Percentiles rank a stretch among this genome's conserved stretches.
phyloP scores from a whole-genome alignment of 2,113 vertebrate species.

The Melanostigma gelatinosum region DNA sequence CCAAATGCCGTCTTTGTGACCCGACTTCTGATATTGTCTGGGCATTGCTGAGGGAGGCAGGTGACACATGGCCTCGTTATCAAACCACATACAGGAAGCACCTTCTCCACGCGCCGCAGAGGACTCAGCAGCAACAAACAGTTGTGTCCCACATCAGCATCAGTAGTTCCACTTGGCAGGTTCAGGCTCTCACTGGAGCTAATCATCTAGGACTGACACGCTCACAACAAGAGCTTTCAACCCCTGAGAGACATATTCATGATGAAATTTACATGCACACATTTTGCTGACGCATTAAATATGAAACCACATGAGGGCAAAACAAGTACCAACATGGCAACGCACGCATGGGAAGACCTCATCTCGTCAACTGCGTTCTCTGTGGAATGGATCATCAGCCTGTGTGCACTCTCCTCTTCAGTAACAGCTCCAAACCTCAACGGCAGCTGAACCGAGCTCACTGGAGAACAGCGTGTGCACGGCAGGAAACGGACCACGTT shows the following conservation, averaged over 20 bases:
- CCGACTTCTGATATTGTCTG: slow-evolving; percentile 44
- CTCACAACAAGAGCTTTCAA: not conserved
- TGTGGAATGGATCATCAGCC: too few relatives aligned
- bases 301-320: not conserved
- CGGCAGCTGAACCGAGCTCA: too few relatives aligned
- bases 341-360: not conserved
- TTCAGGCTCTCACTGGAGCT: slow-evolving; percentile 9
- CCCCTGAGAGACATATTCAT: not conserved
- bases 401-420: too few relatives aligned
- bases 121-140: accelerated
- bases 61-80: not conserved
- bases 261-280: not conserved
- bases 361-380: not conserved
- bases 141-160: not conserved
- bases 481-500: too few relatives aligned
- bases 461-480: too few relatives aligned
- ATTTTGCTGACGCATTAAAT: not conserved
- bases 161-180: not conserved
- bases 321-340: not conserved
- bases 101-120: not conserved
- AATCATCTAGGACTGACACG: not conserved
- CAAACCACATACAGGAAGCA: not conserved
- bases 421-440: not conserved
- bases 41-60: slow-evolving; percentile 74
- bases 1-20: slow-evolving; percentile 54